Percentiles rank a stretch among this genome's conserved stretches.
phyloP scores from a whole-genome alignment of 2,888 invertebrate genomes.

The Stenodema calcarata region DNA sequence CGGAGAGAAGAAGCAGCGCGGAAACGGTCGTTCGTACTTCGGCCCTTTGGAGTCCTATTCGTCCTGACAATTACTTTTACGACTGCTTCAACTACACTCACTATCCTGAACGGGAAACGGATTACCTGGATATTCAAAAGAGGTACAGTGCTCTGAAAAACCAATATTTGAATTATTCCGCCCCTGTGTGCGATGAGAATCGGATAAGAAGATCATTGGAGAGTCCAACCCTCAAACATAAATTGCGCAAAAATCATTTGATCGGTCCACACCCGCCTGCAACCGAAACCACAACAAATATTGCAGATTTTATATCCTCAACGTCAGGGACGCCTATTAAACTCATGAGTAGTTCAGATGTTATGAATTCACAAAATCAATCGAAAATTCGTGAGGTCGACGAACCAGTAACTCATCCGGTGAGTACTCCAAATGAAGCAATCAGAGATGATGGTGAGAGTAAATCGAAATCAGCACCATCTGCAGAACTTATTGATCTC shows the following conservation, averaged over 20 bases:
- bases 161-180: neutral
- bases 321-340: neutral
- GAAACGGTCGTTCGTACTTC: neutral
- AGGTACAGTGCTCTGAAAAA: neutral
- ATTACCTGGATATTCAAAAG: neutral
- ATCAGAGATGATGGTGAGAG: neutral
- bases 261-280: neutral
- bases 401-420: neutral
- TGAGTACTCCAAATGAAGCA: neutral
- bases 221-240: neutral
- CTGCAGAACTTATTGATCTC: neutral
- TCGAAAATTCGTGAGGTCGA: neutral
- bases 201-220: neutral
- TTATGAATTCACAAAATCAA: neutral
- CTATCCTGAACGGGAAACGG: neutral
- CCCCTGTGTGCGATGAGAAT: neutral
- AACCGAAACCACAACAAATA: neutral
- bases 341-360: neutral
- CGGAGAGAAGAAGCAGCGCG: neutral
- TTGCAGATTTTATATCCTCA: neutral
- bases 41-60: neutral
- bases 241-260: neutral
- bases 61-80: neutral
- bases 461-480: neutral
- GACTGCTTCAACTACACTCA: conserved; percentile 20